Base-by-base conservation (phyloP, 1,140 invertebrate species). In the Drosophila prosaltans region DNA sequence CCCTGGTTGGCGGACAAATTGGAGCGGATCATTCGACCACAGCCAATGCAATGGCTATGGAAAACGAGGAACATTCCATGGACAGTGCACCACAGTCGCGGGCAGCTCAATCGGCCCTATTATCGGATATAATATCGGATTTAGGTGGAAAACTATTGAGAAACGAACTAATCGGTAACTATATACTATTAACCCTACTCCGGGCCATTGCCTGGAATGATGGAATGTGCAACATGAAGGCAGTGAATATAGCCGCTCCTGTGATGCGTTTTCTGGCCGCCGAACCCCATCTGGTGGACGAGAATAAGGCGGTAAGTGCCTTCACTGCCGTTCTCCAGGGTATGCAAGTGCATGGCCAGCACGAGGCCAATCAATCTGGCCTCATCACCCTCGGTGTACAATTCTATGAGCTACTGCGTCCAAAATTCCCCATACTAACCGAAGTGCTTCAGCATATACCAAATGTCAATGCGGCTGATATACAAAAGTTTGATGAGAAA, bases 161-260 rank as follows among this genome's bases (percentile, higher is more conserved):
- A 41, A 94, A 94, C 80, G 94, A 94, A 6, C 93, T 94, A n/a
- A 96, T 95, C 3, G 95, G 94, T 71, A 94, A 95, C 65, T 94
- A 95, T 24, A 93, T 96, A 10, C 93, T 95, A 41, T 90, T 95
- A 72, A 95, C 95, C 58, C 93, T 96, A 68, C 91, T 89, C 72
- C 96, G 95, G 61, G 96, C 96, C n/a, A 92, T 98, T 3, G 95
- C 95, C 28, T 98, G 97, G 97, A 95, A 95, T 77, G 97, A 98
- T 88, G 96, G 96, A 64, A 95, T 94, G 57, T 95, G 95, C 32
- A 97, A 96, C 82, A 92, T 97, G 68, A 96, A 96, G 89, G 96
- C 96, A 9, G 95, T 95, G 3, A 93, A 94, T 40, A 93, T 98
- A 36, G 94, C 95, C 24, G 94, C 94, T 63, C 95, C 95, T 0